A percentile compares a stretch with the other conserved stretches of the same genome.
phyloP scores from a whole-genome alignment of 2,888 invertebrate species.

The Salpingus planirostris region DNA sequence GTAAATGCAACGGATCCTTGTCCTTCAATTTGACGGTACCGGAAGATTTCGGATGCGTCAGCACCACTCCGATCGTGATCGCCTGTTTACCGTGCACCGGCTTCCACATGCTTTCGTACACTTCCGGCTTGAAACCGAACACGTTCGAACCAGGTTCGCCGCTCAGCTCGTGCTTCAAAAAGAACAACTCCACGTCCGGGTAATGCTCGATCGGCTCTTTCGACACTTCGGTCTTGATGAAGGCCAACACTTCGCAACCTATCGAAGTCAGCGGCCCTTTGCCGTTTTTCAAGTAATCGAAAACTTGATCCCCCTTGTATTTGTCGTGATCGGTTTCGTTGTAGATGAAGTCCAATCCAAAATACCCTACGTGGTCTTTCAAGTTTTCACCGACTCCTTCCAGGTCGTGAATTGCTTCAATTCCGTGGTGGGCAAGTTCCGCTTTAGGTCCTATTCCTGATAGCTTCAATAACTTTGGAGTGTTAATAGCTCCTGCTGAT shows the following conservation, averaged over 20 bases:
- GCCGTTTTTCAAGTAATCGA: constrained; percentile 33
- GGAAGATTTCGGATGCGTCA: constrained; percentile 65
- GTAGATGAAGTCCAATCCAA: constrained; percentile 49
- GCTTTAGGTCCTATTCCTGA: constrained; percentile 37
- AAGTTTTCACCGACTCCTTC: constrained; percentile 57
- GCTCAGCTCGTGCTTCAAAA: constrained; percentile 52
- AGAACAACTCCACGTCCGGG: constrained; percentile 32
- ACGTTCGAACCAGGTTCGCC: constrained; percentile 32
- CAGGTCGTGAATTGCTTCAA: constrained; percentile 48
- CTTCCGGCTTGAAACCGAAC: constrained; percentile 22
- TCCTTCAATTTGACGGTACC: constrained; percentile 61
- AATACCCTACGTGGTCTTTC: constrained; percentile 61
- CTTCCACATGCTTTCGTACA: constrained; percentile 48
- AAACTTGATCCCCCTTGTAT: constrained; percentile 21
- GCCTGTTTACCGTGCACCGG: constrained; percentile 42
- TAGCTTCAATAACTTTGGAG: constrained; percentile 68
- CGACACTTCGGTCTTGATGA: constrained; percentile 30
- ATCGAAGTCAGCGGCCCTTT: constrained; percentile 29
- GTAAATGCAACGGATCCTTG: constrained; percentile 64
- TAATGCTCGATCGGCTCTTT: constrained; percentile 24
- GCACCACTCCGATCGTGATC: constrained; percentile 53
- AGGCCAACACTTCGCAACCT: constrained; percentile 27
- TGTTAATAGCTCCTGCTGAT: constrained; percentile 63
- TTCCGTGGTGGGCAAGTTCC: constrained; percentile 49
- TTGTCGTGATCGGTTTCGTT: constrained; percentile 32